Conservation (phyloP, 2,113 vertebrate genomes). For the Uria aalge region DNA sequence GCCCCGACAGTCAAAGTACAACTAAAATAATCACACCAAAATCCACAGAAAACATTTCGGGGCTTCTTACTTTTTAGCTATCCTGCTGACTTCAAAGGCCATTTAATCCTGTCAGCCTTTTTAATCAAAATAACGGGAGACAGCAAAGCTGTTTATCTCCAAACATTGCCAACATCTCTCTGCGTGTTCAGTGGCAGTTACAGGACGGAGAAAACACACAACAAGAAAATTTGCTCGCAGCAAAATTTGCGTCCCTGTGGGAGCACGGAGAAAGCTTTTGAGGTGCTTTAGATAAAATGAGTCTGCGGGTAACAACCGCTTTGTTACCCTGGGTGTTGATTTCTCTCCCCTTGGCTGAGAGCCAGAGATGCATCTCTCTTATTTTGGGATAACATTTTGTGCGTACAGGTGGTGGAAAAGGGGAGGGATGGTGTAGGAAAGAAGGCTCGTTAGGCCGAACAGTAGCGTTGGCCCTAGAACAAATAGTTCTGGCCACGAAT, state of each 20-base stretch:
- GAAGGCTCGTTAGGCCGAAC: neutral
- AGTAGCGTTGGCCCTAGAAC: neutral
- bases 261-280: neutral
- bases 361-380: neutral
- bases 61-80: neutral
- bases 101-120: neutral
- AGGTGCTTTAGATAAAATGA: neutral
- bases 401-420: neutral
- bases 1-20: neutral
- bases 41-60: neutral
- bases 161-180: neutral
- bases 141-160: conserved; percentile 33
- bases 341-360: neutral
- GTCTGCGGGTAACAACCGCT: neutral
- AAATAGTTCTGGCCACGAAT: neutral
- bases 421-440: neutral
- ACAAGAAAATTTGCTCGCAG: neutral
- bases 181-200: neutral
- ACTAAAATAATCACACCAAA: neutral
- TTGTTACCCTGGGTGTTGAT: neutral
- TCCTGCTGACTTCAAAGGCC: conserved; percentile 32
- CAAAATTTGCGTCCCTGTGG: neutral
- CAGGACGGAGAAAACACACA: neutral
- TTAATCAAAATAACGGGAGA: conserved; percentile 16
- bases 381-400: neutral